Conservation (phyloP, 2,888 invertebrate species). For the Gonocerus acuteangulatus region DNA sequence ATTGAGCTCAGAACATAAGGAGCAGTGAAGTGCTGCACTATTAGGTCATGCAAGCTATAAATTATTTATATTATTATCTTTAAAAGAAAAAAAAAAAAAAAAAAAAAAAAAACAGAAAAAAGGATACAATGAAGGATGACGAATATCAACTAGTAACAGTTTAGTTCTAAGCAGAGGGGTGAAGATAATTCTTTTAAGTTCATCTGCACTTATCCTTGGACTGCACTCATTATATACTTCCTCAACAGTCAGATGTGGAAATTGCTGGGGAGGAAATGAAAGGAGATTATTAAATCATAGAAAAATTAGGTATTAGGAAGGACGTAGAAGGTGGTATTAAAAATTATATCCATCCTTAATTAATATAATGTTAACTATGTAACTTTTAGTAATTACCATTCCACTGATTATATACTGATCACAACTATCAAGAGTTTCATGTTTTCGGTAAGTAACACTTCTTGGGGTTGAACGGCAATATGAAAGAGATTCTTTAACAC, state of each 20-base stretch:
- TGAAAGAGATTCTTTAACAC: slow-evolving; percentile 78
- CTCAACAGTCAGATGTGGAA: slow-evolving; percentile 45
- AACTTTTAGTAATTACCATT: slow-evolving; percentile 40
- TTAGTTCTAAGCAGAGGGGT: slow-evolving; percentile 44
- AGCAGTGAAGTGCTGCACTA: too few relatives aligned
- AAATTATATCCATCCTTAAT: too few relatives aligned
- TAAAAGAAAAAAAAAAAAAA: neutral
- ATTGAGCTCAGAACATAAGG: too few relatives aligned
- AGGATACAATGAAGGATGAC: slow-evolving; percentile 54
- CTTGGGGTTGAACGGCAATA: slow-evolving; percentile 80
- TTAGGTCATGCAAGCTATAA: too few relatives aligned
- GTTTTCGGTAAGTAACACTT: slow-evolving; percentile 77
- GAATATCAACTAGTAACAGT: slow-evolving; percentile 60
- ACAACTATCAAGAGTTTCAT: slow-evolving; percentile 49
- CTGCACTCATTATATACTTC: slow-evolving; percentile 66
- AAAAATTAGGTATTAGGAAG: too few relatives aligned
- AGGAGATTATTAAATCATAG: neutral
- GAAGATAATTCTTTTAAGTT: slow-evolving; percentile 67
- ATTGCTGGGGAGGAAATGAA: slow-evolving; percentile 18
- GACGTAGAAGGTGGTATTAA: too few relatives aligned
- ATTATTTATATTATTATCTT: too few relatives aligned
- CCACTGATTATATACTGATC: slow-evolving; percentile 32
- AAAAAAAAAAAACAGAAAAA: slow-evolving; percentile 1
- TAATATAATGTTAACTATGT: too few relatives aligned
- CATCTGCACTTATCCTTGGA: slow-evolving; percentile 77